A percentile compares a stretch with the other conserved stretches of the same genome.
phyloP scores from a whole-genome alignment of 2,888 invertebrate species.

The Entomobrya proxima region DNA sequence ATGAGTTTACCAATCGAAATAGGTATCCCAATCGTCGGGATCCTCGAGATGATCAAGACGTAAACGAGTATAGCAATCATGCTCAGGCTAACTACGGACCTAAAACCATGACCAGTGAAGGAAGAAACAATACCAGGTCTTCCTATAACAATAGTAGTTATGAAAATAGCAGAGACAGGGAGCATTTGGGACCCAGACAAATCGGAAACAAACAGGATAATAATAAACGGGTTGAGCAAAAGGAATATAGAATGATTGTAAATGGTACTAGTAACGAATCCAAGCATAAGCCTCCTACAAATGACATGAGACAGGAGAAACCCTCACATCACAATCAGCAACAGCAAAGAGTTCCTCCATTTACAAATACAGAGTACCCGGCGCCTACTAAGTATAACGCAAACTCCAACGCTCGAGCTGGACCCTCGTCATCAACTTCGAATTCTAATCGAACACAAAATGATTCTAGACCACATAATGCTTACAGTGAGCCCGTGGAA shows the following conservation, averaged over 20 bases:
- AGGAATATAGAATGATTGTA: constrained; percentile 33
- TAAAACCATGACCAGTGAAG: constrained; percentile 80
- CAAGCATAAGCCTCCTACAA: too few relatives aligned
- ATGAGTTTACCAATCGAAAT: constrained; percentile 74
- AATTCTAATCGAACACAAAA: neutral
- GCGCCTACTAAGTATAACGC: constrained; percentile 56
- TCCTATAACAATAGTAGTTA: constrained; percentile 3
- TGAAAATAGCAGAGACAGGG: constrained; percentile 30
- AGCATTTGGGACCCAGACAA: neutral
- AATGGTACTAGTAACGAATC: constrained; percentile 30
- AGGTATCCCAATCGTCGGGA: constrained; percentile 72
- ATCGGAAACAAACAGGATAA: neutral
- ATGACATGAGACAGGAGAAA: too few relatives aligned
- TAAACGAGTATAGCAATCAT: neutral
- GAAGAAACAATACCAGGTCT: constrained; percentile 77
- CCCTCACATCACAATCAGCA: constrained; percentile 41
- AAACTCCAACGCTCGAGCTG: neutral
- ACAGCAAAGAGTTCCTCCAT: constrained; percentile 65
- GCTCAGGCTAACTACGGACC: neutral
- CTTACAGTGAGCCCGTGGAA: neutral
- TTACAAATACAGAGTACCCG: constrained; percentile 74
- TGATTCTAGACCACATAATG: constrained; percentile 16
- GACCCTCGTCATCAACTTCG: neutral
- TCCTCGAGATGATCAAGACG: constrained; percentile 28
- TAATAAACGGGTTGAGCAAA: constrained; percentile 9